These are phyloP conservation scores for Enteromius trimaculatus DNA, from an alignment of 2,797 vertebrate genomes.

Conservation along the genomic window DNA sequence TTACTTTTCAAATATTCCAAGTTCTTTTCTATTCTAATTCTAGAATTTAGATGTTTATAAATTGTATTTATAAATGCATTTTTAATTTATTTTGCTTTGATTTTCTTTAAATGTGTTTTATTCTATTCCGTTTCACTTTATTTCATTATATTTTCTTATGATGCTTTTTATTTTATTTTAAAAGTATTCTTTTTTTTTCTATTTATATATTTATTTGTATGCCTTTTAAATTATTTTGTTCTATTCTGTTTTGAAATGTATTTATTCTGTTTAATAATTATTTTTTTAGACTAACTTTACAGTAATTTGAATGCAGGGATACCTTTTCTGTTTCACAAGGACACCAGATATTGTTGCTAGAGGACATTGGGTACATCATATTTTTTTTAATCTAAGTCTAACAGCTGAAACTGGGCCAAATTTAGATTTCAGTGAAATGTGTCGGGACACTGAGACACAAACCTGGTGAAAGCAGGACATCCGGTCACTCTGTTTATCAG, in stretches of 20 bases:
- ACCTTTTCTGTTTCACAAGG: not conserved
- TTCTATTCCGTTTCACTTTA: not conserved
- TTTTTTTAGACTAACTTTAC: not conserved
- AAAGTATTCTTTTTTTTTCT: too few species aligned
- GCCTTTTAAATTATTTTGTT: not conserved
- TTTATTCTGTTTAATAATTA: not conserved
- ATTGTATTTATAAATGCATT: too few species aligned
- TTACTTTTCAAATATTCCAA: not conserved
- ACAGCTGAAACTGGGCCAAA: not conserved
- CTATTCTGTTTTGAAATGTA: not conserved
- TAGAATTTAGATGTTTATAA: not conserved
- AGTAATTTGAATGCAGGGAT: not conserved
- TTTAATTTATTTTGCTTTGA: too few species aligned
- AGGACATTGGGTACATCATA: not conserved
- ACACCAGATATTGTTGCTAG: not conserved
- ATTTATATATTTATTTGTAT: not conserved
- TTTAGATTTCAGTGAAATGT: not conserved
- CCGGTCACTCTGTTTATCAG: not conserved
- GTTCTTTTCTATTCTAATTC: not conserved
- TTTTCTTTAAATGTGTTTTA: not conserved
- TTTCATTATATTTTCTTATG: not conserved
- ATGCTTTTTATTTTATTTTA: not conserved
- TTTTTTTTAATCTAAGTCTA: not conserved
- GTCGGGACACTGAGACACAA: not conserved
- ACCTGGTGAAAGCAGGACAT: constrained; percentile 16